Evolutionary conservation across 2,888 invertebrate species (phyloP), one percentile per base, ranked within the genome.

Genomic region (Dicyrtoma fusca): DNA sequence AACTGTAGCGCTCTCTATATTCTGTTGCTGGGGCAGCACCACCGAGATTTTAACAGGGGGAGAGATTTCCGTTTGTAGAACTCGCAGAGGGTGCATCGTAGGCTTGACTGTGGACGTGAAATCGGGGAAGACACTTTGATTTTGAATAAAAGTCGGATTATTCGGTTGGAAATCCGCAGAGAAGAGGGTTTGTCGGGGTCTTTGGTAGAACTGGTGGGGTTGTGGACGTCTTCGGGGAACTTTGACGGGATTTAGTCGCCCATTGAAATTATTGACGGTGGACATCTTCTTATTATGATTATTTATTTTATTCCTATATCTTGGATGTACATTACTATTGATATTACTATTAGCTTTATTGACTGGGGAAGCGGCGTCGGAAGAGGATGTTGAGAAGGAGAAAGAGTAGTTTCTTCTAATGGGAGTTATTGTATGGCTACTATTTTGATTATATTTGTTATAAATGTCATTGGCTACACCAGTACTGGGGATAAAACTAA

Each of bases 11-110:
- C n/a, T n/a, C n/a, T n/a, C n/a, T n/a, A n/a, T n/a, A 34, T 34
- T 34, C 34, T 34, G 3, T 34, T 34, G 4, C 34, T 34, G 34
- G 3, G 34, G 34, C 8, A 34, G 8, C 8, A 34, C 34, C 4
- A 34, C 34, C 11, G 69, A 72, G 53, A 62, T 62, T 66, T 63
- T 73, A 26, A 69, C 69, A 62, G 63, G 69, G 23, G 21, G 65
- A 11, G 68, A 55, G 61, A 76, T 71, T 47, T 73, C 62, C 23
- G 61, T 72, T 65, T 71, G 71, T 23, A 72, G 74, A n/a, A 74
- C 74, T 25, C 65, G 49, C 0, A 74, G 55, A 14, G 74, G 74
- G 59, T 72, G 69, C 71, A 75, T 75, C 25, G 75, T 78, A 1
- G 75, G 71, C 47, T 78, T 75, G 11, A 64, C 57, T n/a, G 72